A percentile compares a stretch with the other conserved stretches of the same genome.
phyloP scores from a whole-genome alignment of 92 coral and sea anemone genomes.

The Galaxea fascicularis region DNA sequence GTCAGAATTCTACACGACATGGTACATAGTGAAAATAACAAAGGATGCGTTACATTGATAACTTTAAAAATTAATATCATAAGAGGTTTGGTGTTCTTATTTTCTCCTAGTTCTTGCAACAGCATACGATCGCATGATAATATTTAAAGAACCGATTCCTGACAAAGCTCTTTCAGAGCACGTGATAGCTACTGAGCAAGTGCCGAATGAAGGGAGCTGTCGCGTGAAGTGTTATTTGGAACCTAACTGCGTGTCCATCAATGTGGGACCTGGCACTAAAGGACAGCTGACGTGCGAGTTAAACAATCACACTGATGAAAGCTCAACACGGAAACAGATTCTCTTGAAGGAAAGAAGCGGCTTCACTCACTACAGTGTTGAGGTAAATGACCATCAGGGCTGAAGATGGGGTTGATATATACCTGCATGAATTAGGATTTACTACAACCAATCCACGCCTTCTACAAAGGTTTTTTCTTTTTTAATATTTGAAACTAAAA shows the following conservation, averaged over 20 bases:
- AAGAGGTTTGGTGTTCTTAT: no score
- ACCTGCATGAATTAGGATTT: no score
- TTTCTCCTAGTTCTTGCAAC: not conserved
- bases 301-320: not conserved
- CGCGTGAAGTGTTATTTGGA: slow-evolving; percentile 15
- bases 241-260: slow-evolving; percentile 1
- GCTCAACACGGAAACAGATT: not conserved
- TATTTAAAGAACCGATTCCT: not conserved
- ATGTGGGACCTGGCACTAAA: not conserved
- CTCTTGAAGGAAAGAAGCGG: not conserved
- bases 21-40: no score
- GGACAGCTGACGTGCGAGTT: not conserved
- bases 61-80: no score
- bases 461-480: no score
- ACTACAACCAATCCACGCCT: no score
- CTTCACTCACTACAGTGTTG: not conserved
- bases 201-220: not conserved
- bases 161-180: not conserved
- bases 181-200: not conserved
- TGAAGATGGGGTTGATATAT: no score
- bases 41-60: no score
- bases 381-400: not conserved
- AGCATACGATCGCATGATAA: not conserved
- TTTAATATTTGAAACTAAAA: no score
- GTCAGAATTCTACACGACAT: no score